Evolutionary conservation across 2,888 invertebrate species (phyloP).

Genomic region (Sesia bembeciformis): DNA sequence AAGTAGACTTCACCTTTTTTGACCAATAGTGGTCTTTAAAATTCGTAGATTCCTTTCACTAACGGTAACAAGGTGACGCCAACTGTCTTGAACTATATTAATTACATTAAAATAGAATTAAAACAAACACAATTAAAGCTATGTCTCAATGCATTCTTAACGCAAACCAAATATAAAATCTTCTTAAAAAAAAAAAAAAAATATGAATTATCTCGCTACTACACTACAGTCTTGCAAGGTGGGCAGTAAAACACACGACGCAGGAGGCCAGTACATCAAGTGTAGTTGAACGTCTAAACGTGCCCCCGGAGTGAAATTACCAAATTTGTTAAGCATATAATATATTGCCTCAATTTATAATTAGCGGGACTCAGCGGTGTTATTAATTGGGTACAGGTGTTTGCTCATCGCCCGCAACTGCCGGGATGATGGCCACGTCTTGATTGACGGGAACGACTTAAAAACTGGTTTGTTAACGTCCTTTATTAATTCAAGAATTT

Average conservation of each 20-base stretch:
- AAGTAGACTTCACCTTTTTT: no score
- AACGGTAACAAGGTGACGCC: no score
- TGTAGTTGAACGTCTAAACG: constrained; percentile 14
- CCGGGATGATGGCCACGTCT: constrained; percentile 12
- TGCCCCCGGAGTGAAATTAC: constrained; percentile 26
- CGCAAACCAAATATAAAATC: no score
- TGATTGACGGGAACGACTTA: constrained; percentile 28
- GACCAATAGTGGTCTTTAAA: no score
- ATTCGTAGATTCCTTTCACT: no score
- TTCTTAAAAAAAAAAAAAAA: no score
- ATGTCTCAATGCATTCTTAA: no score
- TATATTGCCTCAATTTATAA: constrained; percentile 43
- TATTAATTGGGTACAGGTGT: constrained; percentile 32
- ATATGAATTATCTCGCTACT: no score
- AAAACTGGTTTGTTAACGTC: constrained; percentile 13
- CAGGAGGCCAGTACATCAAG: neutral
- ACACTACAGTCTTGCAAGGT: constrained; percentile 3
- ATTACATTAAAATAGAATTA: no score
- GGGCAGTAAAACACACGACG: neutral
- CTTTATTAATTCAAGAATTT: neutral
- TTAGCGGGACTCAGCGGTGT: constrained; percentile 34
- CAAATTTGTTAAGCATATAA: constrained; percentile 33
- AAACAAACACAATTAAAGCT: no score
- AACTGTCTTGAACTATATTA: no score
- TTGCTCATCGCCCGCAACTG: constrained; percentile 16